Percentiles rank a stretch among this genome's conserved stretches.
These are phyloP conservation scores for Hypena proboscidalis DNA, from an alignment of 2,888 invertebrate species.

Conservation along the genomic window DNA sequence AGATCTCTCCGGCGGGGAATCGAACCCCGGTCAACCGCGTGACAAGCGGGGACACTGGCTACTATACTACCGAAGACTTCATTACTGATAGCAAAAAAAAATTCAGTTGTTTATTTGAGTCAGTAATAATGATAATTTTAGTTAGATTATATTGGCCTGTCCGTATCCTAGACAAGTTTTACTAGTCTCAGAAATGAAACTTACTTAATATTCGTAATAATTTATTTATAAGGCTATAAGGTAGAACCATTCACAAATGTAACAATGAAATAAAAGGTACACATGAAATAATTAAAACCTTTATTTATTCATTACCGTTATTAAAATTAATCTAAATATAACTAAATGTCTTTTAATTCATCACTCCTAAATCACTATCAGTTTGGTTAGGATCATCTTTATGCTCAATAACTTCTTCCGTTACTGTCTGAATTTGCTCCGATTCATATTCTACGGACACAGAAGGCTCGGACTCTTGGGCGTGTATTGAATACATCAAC, in stretches of 20 bases:
- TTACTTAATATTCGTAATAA: no score
- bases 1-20: constrained; percentile 82
- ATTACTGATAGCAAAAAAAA: no score
- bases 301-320: constrained; percentile 20
- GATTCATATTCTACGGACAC: constrained; percentile 30
- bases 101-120: no score
- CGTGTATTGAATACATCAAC: constrained; percentile 60
- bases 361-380: constrained; percentile 31
- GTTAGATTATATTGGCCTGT: no score
- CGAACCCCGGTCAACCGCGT: constrained; percentile 86
- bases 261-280: constrained; percentile 4
- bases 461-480: constrained; percentile 25
- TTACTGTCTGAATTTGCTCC: constrained; percentile 28
- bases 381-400: constrained; percentile 38
- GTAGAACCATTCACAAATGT: no score
- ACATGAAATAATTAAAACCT: constrained; percentile 2
- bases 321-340: constrained; percentile 15
- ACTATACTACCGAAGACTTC: constrained; percentile 84
- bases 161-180: no score
- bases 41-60: constrained; percentile 85
- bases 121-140: no score
- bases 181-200: no score
- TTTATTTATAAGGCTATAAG: no score
- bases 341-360: constrained; percentile 14
- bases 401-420: constrained; percentile 40